A percentile compares a stretch with the other conserved stretches of the same genome.
Conservation (phyloP, 1,140 invertebrate species). For the Cecropterus lyciades region DNA sequence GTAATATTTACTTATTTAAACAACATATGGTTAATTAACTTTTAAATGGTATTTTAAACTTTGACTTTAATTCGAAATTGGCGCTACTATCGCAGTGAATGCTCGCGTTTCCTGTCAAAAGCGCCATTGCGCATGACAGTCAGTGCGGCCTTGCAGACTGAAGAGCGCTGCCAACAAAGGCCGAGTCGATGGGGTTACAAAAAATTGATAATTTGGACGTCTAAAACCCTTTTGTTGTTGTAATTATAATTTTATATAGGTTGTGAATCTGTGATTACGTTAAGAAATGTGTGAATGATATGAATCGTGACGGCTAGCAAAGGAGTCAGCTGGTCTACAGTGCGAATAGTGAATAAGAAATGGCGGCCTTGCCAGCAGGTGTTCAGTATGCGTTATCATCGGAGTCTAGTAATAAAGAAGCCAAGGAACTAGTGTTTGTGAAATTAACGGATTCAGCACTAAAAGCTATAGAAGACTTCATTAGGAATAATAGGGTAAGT, state of each 20-base stretch:
- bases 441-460: constrained; percentile 97
- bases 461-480: constrained; percentile 95
- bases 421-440: constrained; percentile 96
- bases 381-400: constrained; percentile 97
- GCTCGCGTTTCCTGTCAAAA: constrained; percentile 82
- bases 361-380: constrained; percentile 97
- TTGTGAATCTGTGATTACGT: constrained; percentile 85
- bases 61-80: constrained; percentile 53
- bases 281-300: constrained; percentile 84
- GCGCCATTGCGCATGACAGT: constrained; percentile 83
- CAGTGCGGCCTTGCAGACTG: constrained; percentile 84
- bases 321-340: constrained; percentile 84
- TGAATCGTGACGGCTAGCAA: constrained; percentile 84
- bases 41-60: neutral
- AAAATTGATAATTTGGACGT: constrained; percentile 82
- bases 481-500: constrained; percentile 94
- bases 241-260: constrained; percentile 84
- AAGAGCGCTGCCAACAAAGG: constrained; percentile 84
- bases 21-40: neutral
- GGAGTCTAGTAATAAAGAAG: constrained; percentile 92
- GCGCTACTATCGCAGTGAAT: constrained; percentile 80
- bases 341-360: constrained; percentile 88
- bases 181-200: constrained; percentile 84
- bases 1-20: too few species aligned
- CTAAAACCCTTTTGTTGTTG: constrained; percentile 82